Base-by-base conservation (phyloP, 1,140 invertebrate species). In the Capitella teleta region DNA sequence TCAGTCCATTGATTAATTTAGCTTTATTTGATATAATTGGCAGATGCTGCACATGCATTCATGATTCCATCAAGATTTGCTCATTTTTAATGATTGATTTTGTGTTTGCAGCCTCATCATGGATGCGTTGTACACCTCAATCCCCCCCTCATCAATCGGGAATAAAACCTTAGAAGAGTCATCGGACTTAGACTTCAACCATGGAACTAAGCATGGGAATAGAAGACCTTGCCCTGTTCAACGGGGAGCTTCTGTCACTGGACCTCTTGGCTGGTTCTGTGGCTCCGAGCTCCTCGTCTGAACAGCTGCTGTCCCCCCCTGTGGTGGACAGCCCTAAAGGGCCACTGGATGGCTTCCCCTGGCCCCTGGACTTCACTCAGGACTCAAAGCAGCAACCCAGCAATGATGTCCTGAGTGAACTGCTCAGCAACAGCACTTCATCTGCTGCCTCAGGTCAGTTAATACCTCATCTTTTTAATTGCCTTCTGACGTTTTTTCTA, bases 181-280 rank as follows among this genome's bases (percentile, higher is more conserved):
- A n/a, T n/a, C n/a, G n/a, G n/a, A n/a, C n/a, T n/a, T n/a, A n/a
- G n/a, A n/a, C n/a, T n/a, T n/a, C n/a, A n/a, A n/a, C n/a, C n/a
- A n/a, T n/a, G n/a, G n/a, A n/a, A n/a, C n/a, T n/a, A n/a, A n/a
- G n/a, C n/a, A n/a, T n/a, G n/a, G n/a, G n/a, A n/a, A n/a, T n/a
- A n/a, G 30, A 38, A 23, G 23, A 38, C 36, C 23, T 24, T 32
- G 23, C 30, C 36, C 47, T 49, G 19, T 42, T 49, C 30, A 49
- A 21, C 47, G 47, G 36, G 30, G 47, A 49, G 19, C 43, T 25
- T 26, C 23, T 28, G 23, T 18, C 23, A 25, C 21, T 40, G 14
- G 47, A 47, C 21, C 26, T 41, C n/a, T 14, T 23, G 23, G 25
- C 14, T n/a, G 30, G 24, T 19, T 41, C 25, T 8, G 24, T 41